A percentile compares a stretch with the other conserved stretches of the same genome.
Conservation (phyloP, 1,140 invertebrate species). For the Conus ventricosus region DNA sequence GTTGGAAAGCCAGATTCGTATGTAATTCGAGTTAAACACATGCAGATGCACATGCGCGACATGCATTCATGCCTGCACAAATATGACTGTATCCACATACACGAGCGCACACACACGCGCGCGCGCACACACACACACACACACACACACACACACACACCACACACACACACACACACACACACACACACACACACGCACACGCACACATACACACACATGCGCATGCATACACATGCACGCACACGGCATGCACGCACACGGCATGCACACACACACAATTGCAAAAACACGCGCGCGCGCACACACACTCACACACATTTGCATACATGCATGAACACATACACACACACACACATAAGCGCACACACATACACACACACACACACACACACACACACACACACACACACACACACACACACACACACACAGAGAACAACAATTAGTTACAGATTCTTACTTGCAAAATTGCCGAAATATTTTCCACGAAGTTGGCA, state of each 20-base stretch:
- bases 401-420: too few species aligned
- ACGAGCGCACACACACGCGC: not conserved
- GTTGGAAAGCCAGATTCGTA: too few species aligned
- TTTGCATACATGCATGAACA: not conserved
- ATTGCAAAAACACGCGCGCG: too few species aligned
- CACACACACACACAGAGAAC: not conserved
- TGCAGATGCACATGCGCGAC: too few species aligned
- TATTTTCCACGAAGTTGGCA: conserved; percentile 48
- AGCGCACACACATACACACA: too few species aligned
- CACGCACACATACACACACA: not conserved
- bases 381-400: too few species aligned
- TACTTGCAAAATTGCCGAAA: conserved; percentile 42
- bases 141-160: not conserved
- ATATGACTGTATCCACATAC: too few species aligned
- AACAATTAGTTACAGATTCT: not conserved
- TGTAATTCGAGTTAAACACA: too few species aligned
- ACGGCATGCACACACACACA: too few species aligned
- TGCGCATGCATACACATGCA: not conserved
- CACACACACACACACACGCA: not conserved
- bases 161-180: too few species aligned
- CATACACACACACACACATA: not conserved
- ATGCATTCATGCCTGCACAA: too few species aligned
- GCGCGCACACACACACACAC: not conserved
- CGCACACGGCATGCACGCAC: not conserved
- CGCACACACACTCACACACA: too few species aligned